phyloP scores from a whole-genome alignment of 2,888 invertebrate genomes.

The Tiliacea aurago region DNA sequence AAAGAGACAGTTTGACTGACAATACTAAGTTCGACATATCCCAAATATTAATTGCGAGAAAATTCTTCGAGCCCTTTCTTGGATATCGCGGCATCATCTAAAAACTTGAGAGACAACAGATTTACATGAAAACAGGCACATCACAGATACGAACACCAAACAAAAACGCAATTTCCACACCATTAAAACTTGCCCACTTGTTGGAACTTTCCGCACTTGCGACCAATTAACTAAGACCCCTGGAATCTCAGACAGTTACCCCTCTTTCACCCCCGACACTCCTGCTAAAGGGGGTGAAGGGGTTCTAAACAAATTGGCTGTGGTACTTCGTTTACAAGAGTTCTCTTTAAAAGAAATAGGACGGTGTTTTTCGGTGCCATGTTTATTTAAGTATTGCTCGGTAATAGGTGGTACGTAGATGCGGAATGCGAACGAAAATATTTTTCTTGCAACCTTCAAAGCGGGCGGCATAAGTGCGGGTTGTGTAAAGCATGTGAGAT shows the following conservation, averaged over 20 bases:
- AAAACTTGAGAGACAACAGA: conserved; percentile 70
- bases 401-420: conserved; percentile 63
- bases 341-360: conserved; percentile 79
- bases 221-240: conserved; percentile 65
- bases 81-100: conserved; percentile 35
- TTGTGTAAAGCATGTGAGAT: conserved; percentile 44
- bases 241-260: conserved; percentile 29
- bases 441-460: conserved; percentile 58
- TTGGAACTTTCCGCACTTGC: conserved; percentile 69
- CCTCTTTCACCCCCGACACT: conserved; percentile 12
- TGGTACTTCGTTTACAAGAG: conserved; percentile 74
- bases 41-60: conserved; percentile 11
- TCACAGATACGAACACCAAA: conserved; percentile 78
- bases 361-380: conserved; percentile 72
- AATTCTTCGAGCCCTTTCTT: neutral
- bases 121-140: conserved; percentile 77
- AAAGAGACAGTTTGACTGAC: neutral
- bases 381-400: conserved; percentile 72
- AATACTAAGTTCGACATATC: neutral
- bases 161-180: conserved; percentile 86
- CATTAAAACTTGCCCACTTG: conserved; percentile 85
- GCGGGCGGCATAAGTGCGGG: conserved; percentile 35
- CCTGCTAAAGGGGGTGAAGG: conserved; percentile 33
- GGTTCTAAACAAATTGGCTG: conserved; percentile 65
- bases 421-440: conserved; percentile 60